These are phyloP conservation scores for Mesocentrotus franciscanus DNA, from an alignment of 53 echinoderm and acorn worm species.

Conservation along the genomic window DNA sequence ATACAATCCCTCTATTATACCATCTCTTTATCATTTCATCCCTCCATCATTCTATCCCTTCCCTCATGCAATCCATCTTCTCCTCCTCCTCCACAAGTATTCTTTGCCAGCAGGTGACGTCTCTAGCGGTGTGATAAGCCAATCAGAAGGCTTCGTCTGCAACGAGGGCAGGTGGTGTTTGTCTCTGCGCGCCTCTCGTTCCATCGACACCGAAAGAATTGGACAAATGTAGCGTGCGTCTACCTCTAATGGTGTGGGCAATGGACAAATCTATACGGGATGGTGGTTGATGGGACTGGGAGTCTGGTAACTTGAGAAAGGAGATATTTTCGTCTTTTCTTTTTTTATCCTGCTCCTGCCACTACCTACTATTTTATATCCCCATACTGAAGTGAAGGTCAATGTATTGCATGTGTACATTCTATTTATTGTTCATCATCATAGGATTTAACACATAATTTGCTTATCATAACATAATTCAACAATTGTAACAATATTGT, in stretches of 20 bases:
- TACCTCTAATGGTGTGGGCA: conserved; percentile 49
- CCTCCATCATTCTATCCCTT: no score
- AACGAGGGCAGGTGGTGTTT: conserved; percentile 55
- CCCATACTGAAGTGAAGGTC: background rate
- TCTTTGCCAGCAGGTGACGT: conserved; percentile 41
- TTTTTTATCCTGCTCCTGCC: background rate
- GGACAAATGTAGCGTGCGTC: conserved; percentile 52
- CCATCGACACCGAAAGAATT: conserved; percentile 23
- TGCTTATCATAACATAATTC: no score
- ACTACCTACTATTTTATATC: background rate
- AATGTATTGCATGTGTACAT: background rate
- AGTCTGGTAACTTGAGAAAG: background rate
- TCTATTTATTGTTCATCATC: no score
- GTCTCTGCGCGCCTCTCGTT: conserved; percentile 38
- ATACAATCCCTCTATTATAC: background rate
- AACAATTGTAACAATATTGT: no score
- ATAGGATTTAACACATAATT: no score
- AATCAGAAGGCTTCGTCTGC: conserved; percentile 52
- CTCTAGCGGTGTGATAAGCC: conserved; percentile 32
- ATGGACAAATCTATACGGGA: conserved; percentile 46
- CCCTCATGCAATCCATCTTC: conserved; percentile 11
- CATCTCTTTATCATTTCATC: background rate
- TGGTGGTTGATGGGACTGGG: conserved; percentile 16
- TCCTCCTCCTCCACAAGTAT: conserved; percentile 49
- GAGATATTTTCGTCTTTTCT: background rate